Conservation (phyloP, 1,140 invertebrate species). For the Drosophila ficusphila region DNA sequence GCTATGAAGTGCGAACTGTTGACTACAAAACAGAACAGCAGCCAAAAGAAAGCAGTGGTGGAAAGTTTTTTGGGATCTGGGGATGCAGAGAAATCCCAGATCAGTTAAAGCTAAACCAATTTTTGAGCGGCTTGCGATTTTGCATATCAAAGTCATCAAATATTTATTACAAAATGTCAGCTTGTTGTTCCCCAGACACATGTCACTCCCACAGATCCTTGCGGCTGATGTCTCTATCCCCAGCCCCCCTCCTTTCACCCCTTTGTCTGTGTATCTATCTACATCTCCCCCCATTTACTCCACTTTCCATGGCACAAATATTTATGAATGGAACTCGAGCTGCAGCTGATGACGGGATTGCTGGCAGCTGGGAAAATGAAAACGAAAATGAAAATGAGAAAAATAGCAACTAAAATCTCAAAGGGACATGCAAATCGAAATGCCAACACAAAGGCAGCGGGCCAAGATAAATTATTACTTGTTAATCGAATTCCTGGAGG, state of each 20-base stretch:
- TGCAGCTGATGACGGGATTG: conserved; percentile 52
- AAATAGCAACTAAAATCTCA: conserved; percentile 64
- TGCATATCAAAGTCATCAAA: conserved; percentile 67
- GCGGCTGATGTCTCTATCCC: conserved; percentile 11
- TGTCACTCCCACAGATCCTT: conserved; percentile 29
- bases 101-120: conserved; percentile 52
- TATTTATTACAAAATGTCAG: conserved; percentile 68
- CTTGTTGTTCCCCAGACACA: conserved; percentile 59
- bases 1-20: conserved; percentile 25
- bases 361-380: conserved; percentile 42
- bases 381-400: conserved; percentile 46
- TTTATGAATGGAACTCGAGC: conserved; percentile 56
- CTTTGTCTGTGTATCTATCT: not conserved
- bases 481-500: conserved; percentile 48
- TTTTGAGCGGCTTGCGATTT: conserved; percentile 60
- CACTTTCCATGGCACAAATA: conserved; percentile 29
- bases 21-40: not conserved
- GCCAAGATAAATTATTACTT: conserved; percentile 65
- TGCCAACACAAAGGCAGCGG: conserved; percentile 51
- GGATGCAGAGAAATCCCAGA: conserved; percentile 28
- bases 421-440: conserved; percentile 64
- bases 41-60: conserved; percentile 9
- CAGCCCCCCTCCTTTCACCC: not conserved
- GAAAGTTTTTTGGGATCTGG: conserved; percentile 5
- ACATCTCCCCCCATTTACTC: not conserved